These are phyloP conservation scores for Ceyx erithaca DNA, from an alignment of 2,797 vertebrate species.

Conservation along the genomic window DNA sequence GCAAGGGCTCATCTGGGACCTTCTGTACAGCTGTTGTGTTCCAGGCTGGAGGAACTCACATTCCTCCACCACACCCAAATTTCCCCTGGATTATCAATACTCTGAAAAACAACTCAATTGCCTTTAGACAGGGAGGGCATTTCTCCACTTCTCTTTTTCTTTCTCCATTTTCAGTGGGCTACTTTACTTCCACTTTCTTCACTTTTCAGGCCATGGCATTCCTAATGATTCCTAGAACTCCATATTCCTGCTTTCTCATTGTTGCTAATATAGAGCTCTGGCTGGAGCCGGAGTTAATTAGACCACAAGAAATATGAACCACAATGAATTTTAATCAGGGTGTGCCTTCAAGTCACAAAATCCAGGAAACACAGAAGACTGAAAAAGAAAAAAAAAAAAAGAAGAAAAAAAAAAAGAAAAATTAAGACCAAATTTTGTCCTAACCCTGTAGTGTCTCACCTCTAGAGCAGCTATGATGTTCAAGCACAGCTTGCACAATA, in stretches of 20 bases:
- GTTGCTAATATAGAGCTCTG: slow-evolving; percentile 27
- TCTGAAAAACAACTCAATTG: neutral
- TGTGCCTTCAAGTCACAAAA: slow-evolving; percentile 45
- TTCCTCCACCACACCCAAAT: slow-evolving; percentile 4
- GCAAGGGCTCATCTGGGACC: neutral
- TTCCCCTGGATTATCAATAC: slow-evolving; percentile 32
- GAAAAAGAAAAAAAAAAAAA: too few species aligned
- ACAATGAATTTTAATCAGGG: slow-evolving; percentile 52
- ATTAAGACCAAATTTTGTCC: neutral
- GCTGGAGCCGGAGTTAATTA: slow-evolving; percentile 68
- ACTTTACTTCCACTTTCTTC: neutral
- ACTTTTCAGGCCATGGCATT: slow-evolving; percentile 18
- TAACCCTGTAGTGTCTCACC: neutral
- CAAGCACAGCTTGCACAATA: neutral
- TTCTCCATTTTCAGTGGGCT: neutral
- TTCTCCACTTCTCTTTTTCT: neutral
- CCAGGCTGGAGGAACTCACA: slow-evolving; percentile 6
- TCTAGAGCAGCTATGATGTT: neutral
- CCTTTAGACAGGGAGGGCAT: neutral
- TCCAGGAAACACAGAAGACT: slow-evolving; percentile 38
- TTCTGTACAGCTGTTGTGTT: neutral
- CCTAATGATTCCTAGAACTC: slow-evolving; percentile 54
- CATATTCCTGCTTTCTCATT: slow-evolving; percentile 18
- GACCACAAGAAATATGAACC: slow-evolving; percentile 65
- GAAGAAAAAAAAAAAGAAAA: neutral